Percentiles rank a stretch among this genome's conserved stretches.
These are phyloP conservation scores for Heteromurus nitidus DNA, from an alignment of 2,888 invertebrate genomes.

Conservation along the genomic window DNA sequence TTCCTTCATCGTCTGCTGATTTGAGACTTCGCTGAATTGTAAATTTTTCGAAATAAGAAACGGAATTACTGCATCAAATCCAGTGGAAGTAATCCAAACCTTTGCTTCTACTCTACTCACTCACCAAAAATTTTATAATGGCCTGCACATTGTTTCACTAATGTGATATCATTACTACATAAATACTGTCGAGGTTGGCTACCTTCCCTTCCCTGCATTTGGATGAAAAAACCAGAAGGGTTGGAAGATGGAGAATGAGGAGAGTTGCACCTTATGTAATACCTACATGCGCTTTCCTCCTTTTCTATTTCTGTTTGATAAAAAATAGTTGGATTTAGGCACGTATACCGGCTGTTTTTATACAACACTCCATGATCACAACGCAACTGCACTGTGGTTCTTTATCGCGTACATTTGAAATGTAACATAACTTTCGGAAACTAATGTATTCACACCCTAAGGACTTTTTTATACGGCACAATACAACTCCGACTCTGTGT, in stretches of 20 bases:
- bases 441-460: conserved; percentile 58
- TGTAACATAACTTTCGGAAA: conserved; percentile 31
- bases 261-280: conserved; percentile 3
- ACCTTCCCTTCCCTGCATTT: conserved; percentile 27
- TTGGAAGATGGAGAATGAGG: conserved; percentile 3
- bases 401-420: not conserved
- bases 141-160: conserved; percentile 35
- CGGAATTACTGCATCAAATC: not conserved
- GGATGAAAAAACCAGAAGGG: not conserved
- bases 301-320: conserved; percentile 19
- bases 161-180: conserved; percentile 36
- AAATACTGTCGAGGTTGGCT: conserved; percentile 26
- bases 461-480: conserved; percentile 43
- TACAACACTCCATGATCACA: not conserved
- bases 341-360: conserved; percentile 25
- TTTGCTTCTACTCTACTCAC: not conserved
- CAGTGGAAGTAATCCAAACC: not conserved
- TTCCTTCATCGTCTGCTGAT: conserved; percentile 23
- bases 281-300: not conserved
- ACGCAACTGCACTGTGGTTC: not conserved
- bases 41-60: too few species aligned
- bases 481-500: too few species aligned
- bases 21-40: not conserved
- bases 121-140: conserved; percentile 12
- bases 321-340: conserved; percentile 22